Conservation (phyloP, 30 jellyfish, hydroid and myxozoan species). For the Turritopsis dohrnii region DNA sequence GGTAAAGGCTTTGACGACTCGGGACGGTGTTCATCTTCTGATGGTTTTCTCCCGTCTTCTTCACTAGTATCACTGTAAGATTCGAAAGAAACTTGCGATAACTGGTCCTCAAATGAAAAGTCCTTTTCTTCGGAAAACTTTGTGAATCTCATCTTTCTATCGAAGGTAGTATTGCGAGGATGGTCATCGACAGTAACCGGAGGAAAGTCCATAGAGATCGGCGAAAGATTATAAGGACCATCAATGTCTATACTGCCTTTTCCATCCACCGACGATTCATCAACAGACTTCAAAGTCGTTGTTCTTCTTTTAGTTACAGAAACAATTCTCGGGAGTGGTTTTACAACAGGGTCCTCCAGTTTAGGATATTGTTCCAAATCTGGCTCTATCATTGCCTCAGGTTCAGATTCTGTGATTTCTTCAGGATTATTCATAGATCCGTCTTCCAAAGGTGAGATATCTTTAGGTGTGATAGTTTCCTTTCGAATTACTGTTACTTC, state of each 20-base stretch:
- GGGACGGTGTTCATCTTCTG: too few relatives aligned
- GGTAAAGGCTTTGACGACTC: not conserved
- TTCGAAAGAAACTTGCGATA: not conserved
- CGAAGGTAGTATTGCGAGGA: not conserved
- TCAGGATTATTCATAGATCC: too few relatives aligned
- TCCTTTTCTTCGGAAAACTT: not conserved
- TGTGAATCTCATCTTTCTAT: not conserved
- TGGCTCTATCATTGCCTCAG: not conserved
- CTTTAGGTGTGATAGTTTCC: not conserved
- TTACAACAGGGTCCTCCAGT: not conserved
- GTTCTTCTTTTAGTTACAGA: not conserved
- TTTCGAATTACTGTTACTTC: not conserved
- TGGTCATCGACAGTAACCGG: not conserved
- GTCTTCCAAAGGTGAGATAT: not conserved
- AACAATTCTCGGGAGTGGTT: not conserved
- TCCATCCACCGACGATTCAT: not conserved
- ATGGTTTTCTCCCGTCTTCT: not conserved
- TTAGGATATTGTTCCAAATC: not conserved
- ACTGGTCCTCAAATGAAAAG: not conserved
- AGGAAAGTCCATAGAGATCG: too few relatives aligned
- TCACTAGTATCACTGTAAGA: not conserved
- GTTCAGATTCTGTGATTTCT: not conserved
- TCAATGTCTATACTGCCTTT: too few relatives aligned
- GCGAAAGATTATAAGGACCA: too few relatives aligned
- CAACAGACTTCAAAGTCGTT: not conserved